Conservation (phyloP, 53 echinoderm and acorn worm genomes). For the Echinometra lucunter region DNA sequence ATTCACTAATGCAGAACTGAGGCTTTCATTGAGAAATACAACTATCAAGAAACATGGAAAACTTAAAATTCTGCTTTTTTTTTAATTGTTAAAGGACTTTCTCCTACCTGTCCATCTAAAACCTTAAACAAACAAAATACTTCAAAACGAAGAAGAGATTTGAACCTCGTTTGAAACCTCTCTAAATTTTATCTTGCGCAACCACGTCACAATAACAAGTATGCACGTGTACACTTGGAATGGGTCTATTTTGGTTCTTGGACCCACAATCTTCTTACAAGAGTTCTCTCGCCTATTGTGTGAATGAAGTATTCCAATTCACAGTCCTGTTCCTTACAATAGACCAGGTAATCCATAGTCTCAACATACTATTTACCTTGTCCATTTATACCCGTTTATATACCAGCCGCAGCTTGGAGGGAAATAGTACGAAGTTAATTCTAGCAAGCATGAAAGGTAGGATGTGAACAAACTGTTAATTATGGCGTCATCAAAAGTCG, state of each 20-base stretch:
- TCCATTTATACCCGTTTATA: conserved; percentile 10
- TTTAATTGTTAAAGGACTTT: not conserved
- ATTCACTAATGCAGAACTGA: too few relatives aligned
- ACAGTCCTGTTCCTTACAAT: not conserved
- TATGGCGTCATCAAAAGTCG: not conserved
- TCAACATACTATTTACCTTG: not conserved
- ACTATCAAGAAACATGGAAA: not conserved
- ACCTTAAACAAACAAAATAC: conserved; percentile 23
- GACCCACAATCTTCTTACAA: not conserved
- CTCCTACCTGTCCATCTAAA: not conserved
- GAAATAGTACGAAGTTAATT: conserved; percentile 9
- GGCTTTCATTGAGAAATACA: not conserved
- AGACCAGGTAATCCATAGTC: not conserved
- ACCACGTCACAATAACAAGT: not conserved
- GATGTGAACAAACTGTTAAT: conserved; percentile 19
- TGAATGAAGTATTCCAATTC: not conserved
- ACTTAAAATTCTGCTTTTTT: not conserved
- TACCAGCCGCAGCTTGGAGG: not conserved
- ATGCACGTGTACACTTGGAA: conserved; percentile 5
- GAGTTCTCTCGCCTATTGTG: conserved; percentile 2
- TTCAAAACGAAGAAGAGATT: not conserved
- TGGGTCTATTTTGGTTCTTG: not conserved
- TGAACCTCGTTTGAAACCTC: not conserved
- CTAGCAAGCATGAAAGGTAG: not conserved
- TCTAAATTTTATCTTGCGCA: not conserved